Evolutionary conservation across 2,113 vertebrate genomes (phyloP).

Genomic region (Podiceps cristatus): DNA sequence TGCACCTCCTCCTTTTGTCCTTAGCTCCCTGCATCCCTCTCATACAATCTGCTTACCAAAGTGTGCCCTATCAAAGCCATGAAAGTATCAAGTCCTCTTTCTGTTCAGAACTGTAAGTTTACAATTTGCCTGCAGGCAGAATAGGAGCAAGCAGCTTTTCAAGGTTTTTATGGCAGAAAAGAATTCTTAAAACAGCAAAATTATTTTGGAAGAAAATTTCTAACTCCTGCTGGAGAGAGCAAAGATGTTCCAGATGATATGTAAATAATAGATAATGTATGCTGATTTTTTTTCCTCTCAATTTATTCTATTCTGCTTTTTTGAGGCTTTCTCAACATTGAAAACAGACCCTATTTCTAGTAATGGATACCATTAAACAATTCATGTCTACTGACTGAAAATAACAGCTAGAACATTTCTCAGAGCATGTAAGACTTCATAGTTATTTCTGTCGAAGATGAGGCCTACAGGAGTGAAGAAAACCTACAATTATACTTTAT

Average conservation of each 20-base stretch:
- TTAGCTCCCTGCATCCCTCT: background rate
- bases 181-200: background rate
- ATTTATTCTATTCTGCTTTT: background rate
- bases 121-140: background rate
- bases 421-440: background rate
- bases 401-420: conserved; percentile 2
- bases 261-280: background rate
- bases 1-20: background rate
- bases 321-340: background rate
- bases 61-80: background rate
- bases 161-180: background rate
- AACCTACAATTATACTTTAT: background rate
- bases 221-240: background rate
- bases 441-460: background rate
- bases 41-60: background rate
- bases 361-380: background rate
- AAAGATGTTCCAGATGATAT: conserved; percentile 35
- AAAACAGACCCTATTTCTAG: background rate
- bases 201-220: background rate
- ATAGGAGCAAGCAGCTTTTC: background rate
- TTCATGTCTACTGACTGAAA: background rate
- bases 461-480: background rate
- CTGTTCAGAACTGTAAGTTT: background rate
- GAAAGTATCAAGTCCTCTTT: background rate
- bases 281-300: background rate